phyloP scores from a whole-genome alignment of 2,113 vertebrate species.

The Origma solitaria region DNA sequence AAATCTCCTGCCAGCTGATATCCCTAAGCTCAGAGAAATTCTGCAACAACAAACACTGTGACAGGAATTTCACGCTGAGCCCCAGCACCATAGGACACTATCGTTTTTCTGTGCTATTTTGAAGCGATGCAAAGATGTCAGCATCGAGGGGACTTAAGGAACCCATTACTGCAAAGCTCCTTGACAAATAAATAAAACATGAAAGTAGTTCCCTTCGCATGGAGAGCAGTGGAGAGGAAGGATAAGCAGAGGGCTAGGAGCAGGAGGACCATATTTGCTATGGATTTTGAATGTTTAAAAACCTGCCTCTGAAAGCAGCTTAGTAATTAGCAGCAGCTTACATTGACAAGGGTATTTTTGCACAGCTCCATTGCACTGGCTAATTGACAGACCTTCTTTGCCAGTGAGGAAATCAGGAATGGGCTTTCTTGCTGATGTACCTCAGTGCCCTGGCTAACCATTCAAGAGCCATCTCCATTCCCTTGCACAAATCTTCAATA shows the following conservation, averaged over 20 bases:
- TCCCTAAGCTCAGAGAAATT: neutral
- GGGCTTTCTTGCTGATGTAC: neutral
- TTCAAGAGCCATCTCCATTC: neutral
- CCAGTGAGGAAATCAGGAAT: neutral
- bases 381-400: neutral
- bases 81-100: neutral
- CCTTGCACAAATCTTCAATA: accelerated
- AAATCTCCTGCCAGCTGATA: slow-evolving; percentile 25
- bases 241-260: neutral
- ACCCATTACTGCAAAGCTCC: neutral
- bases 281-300: neutral
- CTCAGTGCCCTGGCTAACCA: neutral
- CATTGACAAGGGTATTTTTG: neutral
- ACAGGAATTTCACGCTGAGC: slow-evolving; percentile 18
- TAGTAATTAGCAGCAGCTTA: neutral
- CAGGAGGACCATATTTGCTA: neutral
- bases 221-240: neutral
- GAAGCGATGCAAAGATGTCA: slow-evolving; percentile 6
- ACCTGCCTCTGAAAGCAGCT: neutral
- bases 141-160: neutral
- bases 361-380: neutral
- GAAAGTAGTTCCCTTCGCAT: neutral
- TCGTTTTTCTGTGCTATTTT: neutral
- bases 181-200: slow-evolving; percentile 35
- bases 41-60: neutral